phyloP scores from a whole-genome alignment of 2,888 invertebrate species.

The Dugesia japonica region DNA sequence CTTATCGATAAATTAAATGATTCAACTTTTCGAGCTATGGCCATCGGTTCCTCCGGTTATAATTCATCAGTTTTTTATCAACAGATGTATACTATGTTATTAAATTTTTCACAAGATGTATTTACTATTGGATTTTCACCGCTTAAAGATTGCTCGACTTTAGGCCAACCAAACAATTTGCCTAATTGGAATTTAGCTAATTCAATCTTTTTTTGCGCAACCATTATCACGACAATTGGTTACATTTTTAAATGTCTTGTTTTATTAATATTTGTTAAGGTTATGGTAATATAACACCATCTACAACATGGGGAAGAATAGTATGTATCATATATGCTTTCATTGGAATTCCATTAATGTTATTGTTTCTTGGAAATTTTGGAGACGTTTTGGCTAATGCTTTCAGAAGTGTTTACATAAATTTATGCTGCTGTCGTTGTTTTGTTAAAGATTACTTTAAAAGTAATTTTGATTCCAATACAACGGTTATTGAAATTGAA shows the following conservation, averaged over 20 bases:
- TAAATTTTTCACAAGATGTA: constrained; percentile 30
- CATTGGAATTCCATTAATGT: constrained; percentile 33
- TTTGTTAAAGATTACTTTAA: constrained; percentile 10
- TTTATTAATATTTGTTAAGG: constrained; percentile 21
- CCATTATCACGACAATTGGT: constrained; percentile 35
- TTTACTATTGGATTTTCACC: constrained; percentile 29
- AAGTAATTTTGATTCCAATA: not conserved
- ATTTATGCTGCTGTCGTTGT: constrained; percentile 33
- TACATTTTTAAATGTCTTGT: not conserved
- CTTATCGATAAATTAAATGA: constrained; percentile 21
- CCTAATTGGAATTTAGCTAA: constrained; percentile 34
- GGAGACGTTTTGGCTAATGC: constrained; percentile 30
- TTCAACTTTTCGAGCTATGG: constrained; percentile 21
- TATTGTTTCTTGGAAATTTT: constrained; percentile 33
- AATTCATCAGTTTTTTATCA: constrained; percentile 3
- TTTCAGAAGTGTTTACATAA: constrained; percentile 31
- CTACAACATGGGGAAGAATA: constrained; percentile 30
- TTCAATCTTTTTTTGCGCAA: constrained; percentile 33
- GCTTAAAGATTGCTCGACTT: constrained; percentile 30
- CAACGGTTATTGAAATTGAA: not conserved
- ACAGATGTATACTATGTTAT: constrained; percentile 13
- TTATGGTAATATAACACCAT: constrained; percentile 32
- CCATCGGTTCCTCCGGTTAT: constrained; percentile 24
- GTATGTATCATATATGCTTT: constrained; percentile 33
- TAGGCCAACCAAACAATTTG: constrained; percentile 25